Conservation (phyloP, 2,113 vertebrate genomes). For the Poecile atricapillus region DNA sequence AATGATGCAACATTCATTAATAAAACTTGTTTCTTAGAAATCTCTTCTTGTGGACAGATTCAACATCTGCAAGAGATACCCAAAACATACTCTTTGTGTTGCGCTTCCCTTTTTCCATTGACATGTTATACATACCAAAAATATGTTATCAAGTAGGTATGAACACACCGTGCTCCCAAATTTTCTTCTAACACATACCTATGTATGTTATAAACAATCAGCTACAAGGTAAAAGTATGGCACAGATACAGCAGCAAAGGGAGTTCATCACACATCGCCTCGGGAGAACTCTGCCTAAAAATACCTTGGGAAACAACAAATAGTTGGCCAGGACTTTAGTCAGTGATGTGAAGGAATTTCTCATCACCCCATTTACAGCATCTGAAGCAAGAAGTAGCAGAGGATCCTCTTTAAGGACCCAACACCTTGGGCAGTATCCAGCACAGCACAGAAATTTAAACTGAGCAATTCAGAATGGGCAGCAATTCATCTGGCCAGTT, state of each 20-base stretch:
- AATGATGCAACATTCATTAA: neutral
- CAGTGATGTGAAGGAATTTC: neutral
- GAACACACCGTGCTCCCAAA: neutral
- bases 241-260: neutral
- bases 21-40: neutral
- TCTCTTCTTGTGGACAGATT: neutral
- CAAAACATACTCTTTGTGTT: neutral
- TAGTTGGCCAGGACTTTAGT: neutral
- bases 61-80: neutral
- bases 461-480: neutral
- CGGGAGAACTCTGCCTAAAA: neutral
- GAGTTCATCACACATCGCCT: neutral
- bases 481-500: conserved; percentile 18
- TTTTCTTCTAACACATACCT: neutral
- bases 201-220: neutral
- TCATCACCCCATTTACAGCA: neutral
- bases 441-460: neutral
- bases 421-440: neutral
- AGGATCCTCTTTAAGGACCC: neutral
- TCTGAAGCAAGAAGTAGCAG: neutral
- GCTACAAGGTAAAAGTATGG: neutral
- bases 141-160: neutral
- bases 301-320: neutral
- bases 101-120: neutral
- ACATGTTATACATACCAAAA: neutral